phyloP scores from a whole-genome alignment of 2,113 vertebrate species.

The Gobiocypris rarus region DNA sequence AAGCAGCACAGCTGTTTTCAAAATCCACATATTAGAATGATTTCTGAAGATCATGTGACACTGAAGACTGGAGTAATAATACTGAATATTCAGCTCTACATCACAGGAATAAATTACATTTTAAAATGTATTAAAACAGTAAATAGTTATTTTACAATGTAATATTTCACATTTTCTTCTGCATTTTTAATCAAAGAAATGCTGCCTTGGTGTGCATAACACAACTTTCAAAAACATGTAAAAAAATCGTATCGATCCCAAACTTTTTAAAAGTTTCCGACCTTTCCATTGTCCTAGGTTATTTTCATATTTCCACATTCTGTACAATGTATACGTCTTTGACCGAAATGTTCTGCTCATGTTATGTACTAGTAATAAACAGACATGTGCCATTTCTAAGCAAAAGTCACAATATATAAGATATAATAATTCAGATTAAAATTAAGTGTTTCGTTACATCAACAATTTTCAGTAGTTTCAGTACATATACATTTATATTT shows the following conservation, averaged over 20 bases:
- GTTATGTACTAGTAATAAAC: neutral
- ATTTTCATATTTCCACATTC: neutral
- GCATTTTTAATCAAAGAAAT: neutral
- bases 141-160: neutral
- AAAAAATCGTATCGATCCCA: neutral
- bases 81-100: neutral
- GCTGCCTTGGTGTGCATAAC: neutral
- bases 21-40: neutral
- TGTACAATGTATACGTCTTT: neutral
- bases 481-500: neutral
- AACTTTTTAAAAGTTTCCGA: neutral
- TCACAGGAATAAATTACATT: neutral
- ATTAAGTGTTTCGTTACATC: neutral
- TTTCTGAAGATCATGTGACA: neutral
- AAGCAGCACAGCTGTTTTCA: too few relatives aligned
- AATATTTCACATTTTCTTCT: neutral
- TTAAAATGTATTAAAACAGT: neutral
- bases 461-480: neutral
- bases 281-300: conserved; percentile 1
- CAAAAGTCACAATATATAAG: neutral
- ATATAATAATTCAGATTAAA: neutral
- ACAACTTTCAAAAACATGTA: neutral
- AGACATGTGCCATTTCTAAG: neutral
- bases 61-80: neutral
- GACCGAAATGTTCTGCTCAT: neutral